Base-by-base conservation (phyloP, 2,888 invertebrate species). In the Hydraecia micacea region DNA sequence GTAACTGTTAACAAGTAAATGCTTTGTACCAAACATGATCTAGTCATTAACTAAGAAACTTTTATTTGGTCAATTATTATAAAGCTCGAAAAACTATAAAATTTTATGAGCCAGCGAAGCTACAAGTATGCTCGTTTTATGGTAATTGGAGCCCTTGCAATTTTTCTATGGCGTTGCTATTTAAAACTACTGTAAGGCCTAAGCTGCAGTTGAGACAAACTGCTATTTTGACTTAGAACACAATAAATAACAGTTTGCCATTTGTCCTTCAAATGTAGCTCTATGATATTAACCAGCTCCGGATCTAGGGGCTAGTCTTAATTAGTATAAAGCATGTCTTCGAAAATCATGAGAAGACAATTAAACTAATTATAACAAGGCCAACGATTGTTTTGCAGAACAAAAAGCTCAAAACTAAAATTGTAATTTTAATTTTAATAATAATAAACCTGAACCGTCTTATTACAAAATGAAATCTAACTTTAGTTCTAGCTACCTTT, bases 21-120 rank as follows among this genome's bases (percentile, higher is more conserved):
- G 21, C 7, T 60, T 55, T 42, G 13, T 13, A 81, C 69, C 49
- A 77, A 78, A 76, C 1, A 28, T 46, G 21, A n/a, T 66, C 85
- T 88, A 86, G 80, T 85, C 78, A 80, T 77, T 73, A 80, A 58
- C 21, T 73, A 75, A 70, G 52, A 39, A 63, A 49, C 25, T 52
- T 74, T 77, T 73, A 42, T 73, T 84, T 77, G 46, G 84, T 69
- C 63, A 77, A 75, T 77, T 84, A 83, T 67, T 77, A 39, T 36
- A 15, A 39, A 69, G 52, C 36, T 86, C 39, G 25, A 62, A 18
- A n/a, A 70, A 25, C n/a, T 73, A 25, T 62, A n/a, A 63, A 71
- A 58, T 71, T 28, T 58, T 74, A 72, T 32, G 9, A 71, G 68
- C 65, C 49, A 66, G 71, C 25, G 60, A 69, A 77, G 36, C 28